Evolutionary conservation across 2,113 vertebrate species (phyloP).

Genomic region (Clarias macrocephalus): DNA sequence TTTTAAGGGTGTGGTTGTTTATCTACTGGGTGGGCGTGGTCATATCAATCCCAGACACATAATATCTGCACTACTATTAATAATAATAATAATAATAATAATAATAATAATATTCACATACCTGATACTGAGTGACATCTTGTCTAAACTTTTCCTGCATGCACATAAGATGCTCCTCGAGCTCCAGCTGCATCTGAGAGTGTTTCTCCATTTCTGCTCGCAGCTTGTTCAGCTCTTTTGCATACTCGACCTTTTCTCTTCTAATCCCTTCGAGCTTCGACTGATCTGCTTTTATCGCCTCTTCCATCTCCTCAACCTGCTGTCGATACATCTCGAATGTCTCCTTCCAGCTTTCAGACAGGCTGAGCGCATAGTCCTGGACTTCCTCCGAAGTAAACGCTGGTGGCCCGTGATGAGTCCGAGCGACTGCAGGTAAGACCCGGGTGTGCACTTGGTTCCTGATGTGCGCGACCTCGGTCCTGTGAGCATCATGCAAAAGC

Average conservation of each 20-base stretch:
- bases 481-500: constrained; percentile 73
- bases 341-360: constrained; percentile 80
- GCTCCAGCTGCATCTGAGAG: constrained; percentile 70
- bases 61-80: neutral
- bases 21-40: constrained; percentile 53
- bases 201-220: constrained; percentile 74
- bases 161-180: constrained; percentile 79
- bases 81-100: too few relatives aligned
- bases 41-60: neutral
- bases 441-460: constrained; percentile 67
- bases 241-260: constrained; percentile 76
- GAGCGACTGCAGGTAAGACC: constrained; percentile 62
- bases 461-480: constrained; percentile 68
- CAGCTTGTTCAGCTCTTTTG: constrained; percentile 75
- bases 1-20: neutral
- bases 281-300: constrained; percentile 71
- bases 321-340: constrained; percentile 80
- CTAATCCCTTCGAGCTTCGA: constrained; percentile 74
- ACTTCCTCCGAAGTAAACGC: constrained; percentile 73
- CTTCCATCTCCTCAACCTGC: constrained; percentile 81
- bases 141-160: constrained; percentile 75
- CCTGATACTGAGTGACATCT: constrained; percentile 81
- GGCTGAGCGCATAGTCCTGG: constrained; percentile 75
- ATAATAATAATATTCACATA: constrained; percentile 54
- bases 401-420: constrained; percentile 62